Percentiles rank a stretch among this genome's conserved stretches.
These are phyloP conservation scores for Mamestra configurata DNA, from an alignment of 1,140 invertebrate genomes.

Conservation along the genomic window DNA sequence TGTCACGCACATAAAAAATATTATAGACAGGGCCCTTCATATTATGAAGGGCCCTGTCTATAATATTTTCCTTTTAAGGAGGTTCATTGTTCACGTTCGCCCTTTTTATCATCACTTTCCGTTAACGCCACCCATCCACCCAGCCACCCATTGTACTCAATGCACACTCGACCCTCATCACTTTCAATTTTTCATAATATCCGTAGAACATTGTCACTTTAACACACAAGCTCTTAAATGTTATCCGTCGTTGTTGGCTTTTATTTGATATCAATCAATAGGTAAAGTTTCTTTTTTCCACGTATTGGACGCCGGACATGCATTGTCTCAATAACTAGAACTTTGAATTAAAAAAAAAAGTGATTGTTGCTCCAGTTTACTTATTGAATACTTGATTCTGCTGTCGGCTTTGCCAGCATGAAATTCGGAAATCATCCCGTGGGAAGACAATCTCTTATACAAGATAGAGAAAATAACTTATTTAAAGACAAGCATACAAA, in stretches of 20 bases:
- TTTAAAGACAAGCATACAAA: neutral
- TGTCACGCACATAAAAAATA: constrained; percentile 14
- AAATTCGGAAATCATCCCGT: too few species aligned
- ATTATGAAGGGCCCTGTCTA: neutral
- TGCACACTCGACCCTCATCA: constrained; percentile 45
- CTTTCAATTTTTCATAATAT: constrained; percentile 49
- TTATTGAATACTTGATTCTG: neutral
- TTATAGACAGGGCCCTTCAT: constrained; percentile 7
- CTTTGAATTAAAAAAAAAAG: neutral
- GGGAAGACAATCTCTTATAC: too few species aligned
- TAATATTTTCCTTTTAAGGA: constrained; percentile 33
- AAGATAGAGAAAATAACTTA: neutral
- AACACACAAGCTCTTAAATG: neutral
- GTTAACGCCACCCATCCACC: constrained; percentile 16
- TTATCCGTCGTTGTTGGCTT: neutral
- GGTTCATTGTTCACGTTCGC: constrained; percentile 32
- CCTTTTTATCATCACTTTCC: constrained; percentile 35
- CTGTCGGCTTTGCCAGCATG: too few species aligned
- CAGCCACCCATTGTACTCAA: constrained; percentile 13
- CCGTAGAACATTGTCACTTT: constrained; percentile 2
- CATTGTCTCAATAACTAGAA: neutral
- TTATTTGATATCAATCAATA: neutral
- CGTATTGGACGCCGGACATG: neutral
- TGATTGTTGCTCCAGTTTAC: neutral
- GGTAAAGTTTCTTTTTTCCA: neutral